Evolutionary conservation across 1,140 invertebrate species (phyloP).

Genomic region (Atta cephalotes): DNA sequence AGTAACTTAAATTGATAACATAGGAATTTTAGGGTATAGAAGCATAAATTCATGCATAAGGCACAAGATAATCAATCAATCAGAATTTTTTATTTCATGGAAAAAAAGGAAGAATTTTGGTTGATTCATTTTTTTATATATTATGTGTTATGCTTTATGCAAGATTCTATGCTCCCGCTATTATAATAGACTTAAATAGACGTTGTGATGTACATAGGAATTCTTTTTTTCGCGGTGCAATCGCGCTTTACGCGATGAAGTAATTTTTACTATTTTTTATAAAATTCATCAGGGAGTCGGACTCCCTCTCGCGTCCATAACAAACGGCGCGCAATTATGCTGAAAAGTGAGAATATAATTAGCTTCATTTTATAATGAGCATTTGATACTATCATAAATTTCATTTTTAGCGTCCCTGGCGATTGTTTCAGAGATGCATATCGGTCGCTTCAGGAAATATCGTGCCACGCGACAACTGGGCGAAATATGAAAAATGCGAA

Average conservation of each 20-base stretch:
- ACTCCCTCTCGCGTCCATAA: background rate
- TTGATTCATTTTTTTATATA: too few relatives aligned
- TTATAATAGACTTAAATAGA: background rate
- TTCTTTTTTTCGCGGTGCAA: background rate
- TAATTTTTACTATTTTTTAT: slow-evolving; percentile 31
- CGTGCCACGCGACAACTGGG: slow-evolving; percentile 33
- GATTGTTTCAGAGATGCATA: slow-evolving; percentile 23
- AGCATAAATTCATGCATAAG: too few relatives aligned
- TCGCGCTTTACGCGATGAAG: background rate
- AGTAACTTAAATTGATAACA: background rate
- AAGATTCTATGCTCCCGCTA: too few relatives aligned
- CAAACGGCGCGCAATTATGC: slow-evolving; percentile 33
- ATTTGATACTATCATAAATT: slow-evolving; percentile 49
- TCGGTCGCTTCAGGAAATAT: slow-evolving; percentile 44
- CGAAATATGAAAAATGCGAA: slow-evolving; percentile 66
- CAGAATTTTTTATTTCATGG: too few relatives aligned
- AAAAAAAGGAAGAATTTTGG: too few relatives aligned
- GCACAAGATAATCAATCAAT: too few relatives aligned
- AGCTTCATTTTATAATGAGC: slow-evolving; percentile 57
- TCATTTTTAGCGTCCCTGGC: slow-evolving; percentile 21
- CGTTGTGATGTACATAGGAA: background rate
- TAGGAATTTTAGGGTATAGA: background rate
- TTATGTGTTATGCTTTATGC: too few relatives aligned
- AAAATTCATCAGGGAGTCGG: slow-evolving; percentile 7
- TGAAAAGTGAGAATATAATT: slow-evolving; percentile 23